Base-by-base conservation (phyloP, 2,888 invertebrate species). In the Heteromyza rotundicornis region DNA sequence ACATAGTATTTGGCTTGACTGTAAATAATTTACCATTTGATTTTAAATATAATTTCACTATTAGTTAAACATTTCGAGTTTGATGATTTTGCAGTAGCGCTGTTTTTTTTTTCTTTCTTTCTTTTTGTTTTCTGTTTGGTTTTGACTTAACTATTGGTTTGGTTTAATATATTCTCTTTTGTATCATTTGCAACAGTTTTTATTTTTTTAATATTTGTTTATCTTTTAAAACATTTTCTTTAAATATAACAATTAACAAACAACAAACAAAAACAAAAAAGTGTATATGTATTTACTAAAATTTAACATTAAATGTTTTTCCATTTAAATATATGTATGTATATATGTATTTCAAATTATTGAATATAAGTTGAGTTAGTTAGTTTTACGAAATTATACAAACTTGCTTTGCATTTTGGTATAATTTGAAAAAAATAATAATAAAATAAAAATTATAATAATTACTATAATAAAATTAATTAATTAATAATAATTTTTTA, bases 181-280 rank as follows among this genome's bases (percentile, higher is more conserved):
- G 22, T 51, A 27, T 24, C 52, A 40, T 22, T 8, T 60, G 1
- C 50, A 36, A 12, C 40, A 40, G 27, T 27, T 40, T 40, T 40
- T 14, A 7, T 40, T 40, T n/a, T 40, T 40, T n/a, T 40, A n/a
- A n/a, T 24, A 53, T 35, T 5, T 53, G 27, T 17, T 2, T 53
- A 53, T n/a, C 10, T 24, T 32, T 53, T 5, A n/a, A 53, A 36
- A 14, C 16, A n/a, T 57, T 27, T 10, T 10, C 24, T 27, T 50
- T 44, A 57, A 49, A 59, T 61, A 57, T 57, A 61, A 57, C 61
- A 61, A 57, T 57, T 57, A 47, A 47, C 47, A 47, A 61, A 52
- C 57, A 57, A 61, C 57, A 61, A 61, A 57, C 57, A 50, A 56
- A 57, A 56, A 36, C 27, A 16, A 54, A 40, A 50, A 57, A 57